phyloP scores from a whole-genome alignment of 1,140 invertebrate species.

The Oncopodura yosiiana region DNA sequence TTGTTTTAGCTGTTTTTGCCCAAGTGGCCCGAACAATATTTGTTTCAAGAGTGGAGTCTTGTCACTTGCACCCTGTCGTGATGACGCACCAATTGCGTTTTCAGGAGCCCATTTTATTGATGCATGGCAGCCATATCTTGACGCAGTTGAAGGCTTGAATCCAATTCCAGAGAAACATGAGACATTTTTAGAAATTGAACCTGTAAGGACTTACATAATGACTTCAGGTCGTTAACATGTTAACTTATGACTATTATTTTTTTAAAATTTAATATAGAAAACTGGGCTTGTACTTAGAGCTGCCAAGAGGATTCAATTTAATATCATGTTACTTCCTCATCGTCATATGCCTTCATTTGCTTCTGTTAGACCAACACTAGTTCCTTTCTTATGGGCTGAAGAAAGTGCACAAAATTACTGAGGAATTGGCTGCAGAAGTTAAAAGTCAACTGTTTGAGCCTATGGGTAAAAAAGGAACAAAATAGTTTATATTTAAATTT shows the following conservation, averaged over 20 bases:
- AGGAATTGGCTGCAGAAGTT: too few species aligned
- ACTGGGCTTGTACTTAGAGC: conserved; percentile 37
- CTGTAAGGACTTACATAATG: conserved; percentile 42
- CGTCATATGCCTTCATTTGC: conserved; percentile 31
- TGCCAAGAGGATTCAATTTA: conserved; percentile 38
- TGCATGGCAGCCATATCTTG: conserved; percentile 53
- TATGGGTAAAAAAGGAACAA: too few species aligned
- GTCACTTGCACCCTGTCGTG: conserved; percentile 29
- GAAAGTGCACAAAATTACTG: too few species aligned
- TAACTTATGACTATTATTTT: background rate
- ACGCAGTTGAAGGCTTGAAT: conserved; percentile 57
- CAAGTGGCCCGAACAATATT: conserved; percentile 18
- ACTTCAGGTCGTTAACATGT: background rate
- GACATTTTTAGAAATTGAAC: conserved; percentile 59
- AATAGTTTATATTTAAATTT: too few species aligned
- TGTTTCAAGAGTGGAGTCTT: conserved; percentile 32
- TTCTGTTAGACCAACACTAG: conserved; percentile 13
- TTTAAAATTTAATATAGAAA: conserved; percentile 26
- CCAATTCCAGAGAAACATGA: conserved; percentile 59
- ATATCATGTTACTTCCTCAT: conserved; percentile 34
- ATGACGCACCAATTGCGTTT: conserved; percentile 64
- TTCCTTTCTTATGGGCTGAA: conserved; percentile 35
- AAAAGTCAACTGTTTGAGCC: too few species aligned
- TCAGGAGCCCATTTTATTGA: conserved; percentile 83
- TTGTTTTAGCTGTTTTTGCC: conserved; percentile 35